Evolutionary conservation across 37 sponge, comb jelly and placozoan species (phyloP).

Genomic region (Hormiphora californensis): DNA sequence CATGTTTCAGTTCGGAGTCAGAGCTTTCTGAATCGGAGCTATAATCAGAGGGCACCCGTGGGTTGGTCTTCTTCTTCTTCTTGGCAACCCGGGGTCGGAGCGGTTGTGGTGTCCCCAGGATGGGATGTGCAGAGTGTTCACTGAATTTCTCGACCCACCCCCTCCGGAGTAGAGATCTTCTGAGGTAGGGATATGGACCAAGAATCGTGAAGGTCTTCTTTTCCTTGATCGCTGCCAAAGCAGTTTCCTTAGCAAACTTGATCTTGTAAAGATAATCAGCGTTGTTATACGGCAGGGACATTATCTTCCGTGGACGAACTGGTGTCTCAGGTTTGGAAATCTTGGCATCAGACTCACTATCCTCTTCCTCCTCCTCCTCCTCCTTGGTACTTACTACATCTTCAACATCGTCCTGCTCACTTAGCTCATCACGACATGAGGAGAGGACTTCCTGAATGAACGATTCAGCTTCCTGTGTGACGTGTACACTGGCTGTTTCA

Average conservation of each 20-base stretch:
- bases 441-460: conserved; percentile 46
- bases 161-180: conserved; percentile 63
- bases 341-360: not conserved
- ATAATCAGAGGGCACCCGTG: too few relatives aligned
- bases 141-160: conserved; percentile 84
- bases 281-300: conserved; percentile 12
- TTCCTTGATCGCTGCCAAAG: conserved; percentile 50
- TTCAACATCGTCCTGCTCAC: conserved; percentile 3
- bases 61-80: conserved; percentile 13
- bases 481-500: conserved; percentile 38
- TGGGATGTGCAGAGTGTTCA: conserved; percentile 13
- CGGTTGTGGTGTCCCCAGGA: conserved; percentile 29
- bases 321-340: not conserved
- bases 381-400: not conserved
- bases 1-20: conserved; percentile 8
- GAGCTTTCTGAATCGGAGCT: too few relatives aligned
- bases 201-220: conserved; percentile 72
- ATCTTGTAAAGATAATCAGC: conserved; percentile 33
- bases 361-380: too few relatives aligned
- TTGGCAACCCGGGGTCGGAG: conserved; percentile 32
- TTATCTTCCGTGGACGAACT: conserved; percentile 23
- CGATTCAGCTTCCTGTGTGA: conserved; percentile 36
- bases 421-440: not conserved
- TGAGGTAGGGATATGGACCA: conserved; percentile 72
- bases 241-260: conserved; percentile 50